These are phyloP conservation scores for Notothenia coriiceps DNA, from an alignment of 2,113 vertebrate genomes.

Conservation along the genomic window DNA sequence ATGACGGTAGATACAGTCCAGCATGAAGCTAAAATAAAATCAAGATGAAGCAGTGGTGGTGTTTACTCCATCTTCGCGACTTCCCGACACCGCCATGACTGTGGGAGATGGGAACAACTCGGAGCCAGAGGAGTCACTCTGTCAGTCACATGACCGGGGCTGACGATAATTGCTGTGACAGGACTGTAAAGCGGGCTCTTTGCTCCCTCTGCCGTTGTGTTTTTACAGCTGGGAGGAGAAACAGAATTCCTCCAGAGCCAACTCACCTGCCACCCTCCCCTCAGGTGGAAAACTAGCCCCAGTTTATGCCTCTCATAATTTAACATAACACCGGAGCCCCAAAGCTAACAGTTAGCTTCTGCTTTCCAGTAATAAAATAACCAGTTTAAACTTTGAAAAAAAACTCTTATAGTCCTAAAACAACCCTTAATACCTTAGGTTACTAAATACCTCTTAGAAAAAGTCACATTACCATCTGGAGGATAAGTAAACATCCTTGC, in stretches of 20 bases:
- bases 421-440: background rate
- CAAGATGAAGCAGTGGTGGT: constrained; percentile 34
- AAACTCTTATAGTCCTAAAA: background rate
- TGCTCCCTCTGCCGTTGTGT: constrained; percentile 74
- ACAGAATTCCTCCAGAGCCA: background rate
- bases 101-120: constrained; percentile 72
- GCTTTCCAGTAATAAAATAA: background rate
- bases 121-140: constrained; percentile 48
- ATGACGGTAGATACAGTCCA: constrained; percentile 44
- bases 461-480: too few species aligned
- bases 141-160: constrained; percentile 78
- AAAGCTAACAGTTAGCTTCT: too few species aligned
- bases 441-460: background rate
- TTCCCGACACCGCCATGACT: constrained; percentile 84
- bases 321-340: too few species aligned
- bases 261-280: constrained; percentile 24
- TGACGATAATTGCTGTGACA: constrained; percentile 43
- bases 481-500: background rate
- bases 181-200: constrained; percentile 6
- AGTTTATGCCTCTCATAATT: too few species aligned
- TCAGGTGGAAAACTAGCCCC: background rate
- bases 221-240: constrained; percentile 9
- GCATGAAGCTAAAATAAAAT: constrained; percentile 42
- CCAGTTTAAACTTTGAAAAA: too few species aligned
- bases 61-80: constrained; percentile 76